These are phyloP conservation scores for Luidia sarsii DNA, from an alignment of 53 echinoderm and acorn worm species.

Conservation along the genomic window DNA sequence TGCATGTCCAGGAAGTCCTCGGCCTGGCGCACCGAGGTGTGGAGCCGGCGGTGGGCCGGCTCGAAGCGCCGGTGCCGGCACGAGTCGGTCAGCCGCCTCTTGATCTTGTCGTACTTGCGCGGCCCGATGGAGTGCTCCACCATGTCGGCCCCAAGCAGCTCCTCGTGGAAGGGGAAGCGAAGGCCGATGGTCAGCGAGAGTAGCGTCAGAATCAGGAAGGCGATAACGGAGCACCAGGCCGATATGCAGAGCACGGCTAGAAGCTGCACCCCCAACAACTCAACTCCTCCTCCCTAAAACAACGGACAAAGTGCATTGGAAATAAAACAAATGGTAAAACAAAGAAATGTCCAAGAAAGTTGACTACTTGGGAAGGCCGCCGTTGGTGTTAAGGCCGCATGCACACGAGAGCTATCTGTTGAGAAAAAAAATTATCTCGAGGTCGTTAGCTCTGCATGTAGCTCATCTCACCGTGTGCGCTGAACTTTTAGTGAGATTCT, in stretches of 20 bases:
- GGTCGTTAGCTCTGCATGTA: too few species aligned
- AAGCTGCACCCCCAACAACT: constrained; percentile 57
- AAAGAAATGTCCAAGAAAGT: too few species aligned
- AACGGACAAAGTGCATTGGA: too few species aligned
- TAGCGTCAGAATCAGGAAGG: constrained; percentile 39
- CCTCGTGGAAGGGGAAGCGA: constrained; percentile 72
- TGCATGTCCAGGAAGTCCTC: constrained; percentile 45
- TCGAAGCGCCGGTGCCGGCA: constrained; percentile 39
- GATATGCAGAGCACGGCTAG: constrained; percentile 54
- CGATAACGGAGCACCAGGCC: constrained; percentile 63
- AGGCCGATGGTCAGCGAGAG: constrained; percentile 61
- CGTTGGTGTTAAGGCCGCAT: too few species aligned
- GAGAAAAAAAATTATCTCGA: too few species aligned
- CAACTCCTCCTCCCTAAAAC: constrained; percentile 61
- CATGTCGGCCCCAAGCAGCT: constrained; percentile 72
- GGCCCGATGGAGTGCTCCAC: constrained; percentile 80
- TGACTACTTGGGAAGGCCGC: too few species aligned
- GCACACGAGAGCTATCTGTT: too few species aligned
- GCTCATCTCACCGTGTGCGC: too few species aligned
- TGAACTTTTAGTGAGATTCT: too few species aligned
- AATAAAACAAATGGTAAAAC: too few species aligned
- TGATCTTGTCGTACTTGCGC: constrained; percentile 69
- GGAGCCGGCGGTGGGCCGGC: constrained; percentile 22
- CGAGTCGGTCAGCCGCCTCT: constrained; percentile 49
- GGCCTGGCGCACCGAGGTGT: constrained; percentile 52